Evolutionary conservation across 2,113 vertebrate species (phyloP).

Genomic region (Myiozetetes cayanensis): DNA sequence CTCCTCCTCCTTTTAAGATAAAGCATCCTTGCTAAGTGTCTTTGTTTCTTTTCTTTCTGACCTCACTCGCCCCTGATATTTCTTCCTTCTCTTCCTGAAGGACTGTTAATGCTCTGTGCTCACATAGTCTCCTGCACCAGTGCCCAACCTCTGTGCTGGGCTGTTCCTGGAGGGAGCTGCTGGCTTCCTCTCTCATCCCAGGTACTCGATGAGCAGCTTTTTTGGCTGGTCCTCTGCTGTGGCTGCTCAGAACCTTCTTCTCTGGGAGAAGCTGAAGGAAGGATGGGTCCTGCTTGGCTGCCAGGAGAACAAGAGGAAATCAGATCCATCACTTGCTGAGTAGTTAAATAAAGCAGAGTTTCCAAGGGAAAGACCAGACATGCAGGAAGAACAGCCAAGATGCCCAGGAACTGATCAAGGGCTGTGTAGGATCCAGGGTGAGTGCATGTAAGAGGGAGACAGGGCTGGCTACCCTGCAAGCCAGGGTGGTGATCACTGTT

Average conservation of each 20-base stretch:
- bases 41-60: neutral
- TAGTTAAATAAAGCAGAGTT: neutral
- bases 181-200: neutral
- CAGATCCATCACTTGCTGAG: neutral
- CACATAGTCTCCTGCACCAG: fast-evolving
- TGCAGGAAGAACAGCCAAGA: neutral
- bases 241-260: neutral
- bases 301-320: neutral
- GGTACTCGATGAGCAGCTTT: neutral
- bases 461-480: neutral
- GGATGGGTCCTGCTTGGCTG: neutral
- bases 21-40: neutral
- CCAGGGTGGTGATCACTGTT: neutral
- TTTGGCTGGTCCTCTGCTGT: neutral
- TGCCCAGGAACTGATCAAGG: neutral
- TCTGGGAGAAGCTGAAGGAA: neutral
- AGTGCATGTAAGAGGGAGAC: fast-evolving
- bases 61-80: fast-evolving
- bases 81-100: neutral
- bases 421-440: neutral
- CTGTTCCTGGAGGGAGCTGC: neutral
- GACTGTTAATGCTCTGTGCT: neutral
- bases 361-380: neutral
- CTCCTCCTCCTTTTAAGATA: neutral
- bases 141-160: neutral